Percentiles rank a stretch among this genome's conserved stretches.
phyloP scores from a whole-genome alignment of 2,888 invertebrate species.

The Tenthredo distinguenda region DNA sequence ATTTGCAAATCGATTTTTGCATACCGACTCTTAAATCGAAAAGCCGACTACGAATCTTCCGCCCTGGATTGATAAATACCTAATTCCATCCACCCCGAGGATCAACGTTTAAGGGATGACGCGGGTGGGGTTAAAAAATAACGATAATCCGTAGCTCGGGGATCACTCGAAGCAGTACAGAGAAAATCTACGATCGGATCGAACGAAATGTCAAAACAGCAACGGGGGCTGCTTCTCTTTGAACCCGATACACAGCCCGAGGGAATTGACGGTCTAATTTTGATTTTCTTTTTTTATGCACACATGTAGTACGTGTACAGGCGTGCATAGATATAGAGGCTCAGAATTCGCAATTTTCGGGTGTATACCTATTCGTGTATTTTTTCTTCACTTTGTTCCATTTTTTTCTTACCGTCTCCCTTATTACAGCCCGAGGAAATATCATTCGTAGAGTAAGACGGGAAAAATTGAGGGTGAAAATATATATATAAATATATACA shows the following conservation, averaged over 20 bases:
- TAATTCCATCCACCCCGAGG: neutral
- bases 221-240: slow-evolving; percentile 14
- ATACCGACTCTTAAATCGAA: neutral
- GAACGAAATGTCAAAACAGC: slow-evolving; percentile 25
- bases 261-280: slow-evolving; percentile 33
- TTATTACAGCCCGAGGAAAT: neutral
- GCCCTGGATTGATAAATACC: neutral
- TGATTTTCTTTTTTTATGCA: neutral
- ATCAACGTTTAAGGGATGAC: neutral
- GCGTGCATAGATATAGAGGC: neutral
- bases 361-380: neutral
- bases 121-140: slow-evolving; percentile 10
- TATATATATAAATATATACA: neutral
- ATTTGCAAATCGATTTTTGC: too few relatives aligned
- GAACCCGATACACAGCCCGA: slow-evolving; percentile 1
- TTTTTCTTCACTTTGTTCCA: neutral
- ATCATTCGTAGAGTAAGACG: neutral
- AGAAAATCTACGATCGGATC: neutral
- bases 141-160: neutral
- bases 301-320: neutral
- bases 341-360: neutral
- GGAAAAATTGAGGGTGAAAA: neutral
- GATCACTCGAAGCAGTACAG: neutral
- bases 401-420: neutral
- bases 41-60: neutral